Evolutionary conservation across 2,113 vertebrate genomes (phyloP), one percentile per base, ranked within the genome.

Genomic region (Acrocephalus arundinaceus): DNA sequence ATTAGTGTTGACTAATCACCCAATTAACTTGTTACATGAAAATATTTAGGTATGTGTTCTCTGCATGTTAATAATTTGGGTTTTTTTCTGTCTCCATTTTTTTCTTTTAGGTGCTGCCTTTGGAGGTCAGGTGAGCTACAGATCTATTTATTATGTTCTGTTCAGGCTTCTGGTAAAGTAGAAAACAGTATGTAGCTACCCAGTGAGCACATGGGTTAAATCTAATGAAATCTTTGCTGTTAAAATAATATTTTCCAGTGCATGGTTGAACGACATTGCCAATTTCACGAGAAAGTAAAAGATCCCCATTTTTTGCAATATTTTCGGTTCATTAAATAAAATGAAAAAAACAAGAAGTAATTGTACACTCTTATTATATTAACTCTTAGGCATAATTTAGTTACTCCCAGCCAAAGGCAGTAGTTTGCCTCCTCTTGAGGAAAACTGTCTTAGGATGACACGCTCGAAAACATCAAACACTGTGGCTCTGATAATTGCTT

Each of bases 41-140:
- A 55, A 55, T 12, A 24, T 54, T 76, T 57, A 11, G 2, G 3
- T 68, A 20, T 30, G 12, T 66, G 7, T 41, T 52, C 27, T 80
- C 51, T 85, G 19, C 10, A 18, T 77, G 7, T 54, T 5, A 87
- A 13, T 85, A 72, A 59, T 14, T 46, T 31, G 4, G 23, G 49
- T 6, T 78, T 55, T 52, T 41, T 12, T 21, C 46, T 84, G 3
- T 74, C 31, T 59, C n/a, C 0, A 1, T 57, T 80, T 70, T 82
- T 92, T 76, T 28, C 12, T 74, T 80, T 62, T 22, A 97, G 96
- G 72, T 49, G 2, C 27, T 83, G 82, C 74, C n/a, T 95, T 95
- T 58, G 96, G 94, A 89, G 48, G 11, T 66, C 62, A 93, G 96
- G 96, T 97, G 54, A 96, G 95, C 21, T 65, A 33, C 45, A 49